Conservation (phyloP, 2,113 vertebrate species). For the Setophaga coronata region DNA sequence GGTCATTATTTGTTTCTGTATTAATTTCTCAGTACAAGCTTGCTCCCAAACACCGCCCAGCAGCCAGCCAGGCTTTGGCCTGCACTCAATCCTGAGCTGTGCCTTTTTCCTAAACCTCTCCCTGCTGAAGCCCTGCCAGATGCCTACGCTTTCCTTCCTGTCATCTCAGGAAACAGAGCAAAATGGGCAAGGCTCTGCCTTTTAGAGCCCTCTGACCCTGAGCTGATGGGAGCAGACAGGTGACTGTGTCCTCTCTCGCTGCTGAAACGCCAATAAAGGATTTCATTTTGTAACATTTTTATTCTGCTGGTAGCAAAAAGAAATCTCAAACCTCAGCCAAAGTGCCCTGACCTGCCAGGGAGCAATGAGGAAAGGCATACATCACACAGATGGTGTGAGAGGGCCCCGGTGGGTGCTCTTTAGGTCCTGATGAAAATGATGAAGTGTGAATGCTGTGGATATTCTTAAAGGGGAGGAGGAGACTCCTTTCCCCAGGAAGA, state of each 20-base stretch:
- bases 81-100: neutral
- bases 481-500: neutral
- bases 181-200: neutral
- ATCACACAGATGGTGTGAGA: neutral
- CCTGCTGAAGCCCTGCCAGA: neutral
- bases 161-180: slow-evolving; percentile 15
- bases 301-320: neutral
- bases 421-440: neutral
- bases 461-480: neutral
- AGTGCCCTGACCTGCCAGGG: neutral
- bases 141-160: neutral
- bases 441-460: neutral
- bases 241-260: rapidly evolving
- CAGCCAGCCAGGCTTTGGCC: slow-evolving; percentile 12
- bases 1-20: neutral
- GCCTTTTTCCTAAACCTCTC: slow-evolving; percentile 36
- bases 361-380: neutral
- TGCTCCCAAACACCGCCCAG: neutral
- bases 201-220: neutral
- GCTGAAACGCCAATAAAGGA: neutral
- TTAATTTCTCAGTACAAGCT: slow-evolving; percentile 2
- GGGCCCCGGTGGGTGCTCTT: neutral
- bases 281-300: neutral
- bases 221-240: neutral
- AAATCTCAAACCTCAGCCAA: neutral